phyloP scores from a whole-genome alignment of 2,113 vertebrate genomes.

The Myotis lucifugus region DNA sequence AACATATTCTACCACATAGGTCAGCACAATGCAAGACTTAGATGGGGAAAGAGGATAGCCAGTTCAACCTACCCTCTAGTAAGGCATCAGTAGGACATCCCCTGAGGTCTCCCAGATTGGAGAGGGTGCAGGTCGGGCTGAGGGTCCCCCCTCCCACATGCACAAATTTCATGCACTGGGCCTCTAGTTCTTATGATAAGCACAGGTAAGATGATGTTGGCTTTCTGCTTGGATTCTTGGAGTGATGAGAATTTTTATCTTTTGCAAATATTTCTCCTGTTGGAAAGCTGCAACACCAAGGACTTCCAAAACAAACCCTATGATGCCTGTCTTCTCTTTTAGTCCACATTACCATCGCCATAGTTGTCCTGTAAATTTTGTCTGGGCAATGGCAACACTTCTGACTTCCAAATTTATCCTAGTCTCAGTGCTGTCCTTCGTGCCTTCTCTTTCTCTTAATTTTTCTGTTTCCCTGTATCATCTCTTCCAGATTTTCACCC shows the following conservation, averaged over 20 bases:
- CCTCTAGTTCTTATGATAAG: background rate
- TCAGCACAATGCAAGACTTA: background rate
- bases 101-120: too few relatives aligned
- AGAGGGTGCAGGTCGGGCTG: too few relatives aligned
- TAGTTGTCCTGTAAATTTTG: background rate
- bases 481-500: background rate
- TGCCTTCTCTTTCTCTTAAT: background rate
- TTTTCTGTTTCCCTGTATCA: background rate
- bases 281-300: background rate
- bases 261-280: background rate
- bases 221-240: background rate
- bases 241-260: background rate
- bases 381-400: background rate
- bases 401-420: background rate
- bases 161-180: too few relatives aligned
- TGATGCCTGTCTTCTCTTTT: background rate
- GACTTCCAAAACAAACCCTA: background rate
- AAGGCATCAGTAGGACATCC: too few relatives aligned
- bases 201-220: background rate
- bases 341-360: background rate
- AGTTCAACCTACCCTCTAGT: background rate
- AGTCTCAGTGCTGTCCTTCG: background rate
- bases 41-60: background rate
- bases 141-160: too few relatives aligned
- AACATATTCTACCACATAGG: background rate